These are phyloP conservation scores for Puffinus mauretanicus DNA, from an alignment of 2,113 vertebrate genomes.

Conservation along the genomic window DNA sequence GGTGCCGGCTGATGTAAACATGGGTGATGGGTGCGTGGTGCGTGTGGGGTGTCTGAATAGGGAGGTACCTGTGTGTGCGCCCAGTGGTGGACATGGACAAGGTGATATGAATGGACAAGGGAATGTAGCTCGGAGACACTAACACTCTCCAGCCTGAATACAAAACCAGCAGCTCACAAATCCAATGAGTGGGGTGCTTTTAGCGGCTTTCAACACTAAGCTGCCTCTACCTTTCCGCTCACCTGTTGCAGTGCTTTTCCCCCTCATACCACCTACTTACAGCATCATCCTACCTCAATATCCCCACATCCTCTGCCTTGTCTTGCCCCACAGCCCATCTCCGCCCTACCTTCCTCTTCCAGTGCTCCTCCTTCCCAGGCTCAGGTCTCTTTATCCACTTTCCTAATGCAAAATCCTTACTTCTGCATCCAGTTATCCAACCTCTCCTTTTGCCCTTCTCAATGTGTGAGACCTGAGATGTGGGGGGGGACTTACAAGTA, in stretches of 20 bases:
- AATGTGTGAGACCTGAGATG: neutral
- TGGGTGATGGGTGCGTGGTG: too few species aligned
- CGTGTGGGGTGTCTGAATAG: accelerated
- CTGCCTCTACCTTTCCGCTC: neutral
- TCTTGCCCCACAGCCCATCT: neutral
- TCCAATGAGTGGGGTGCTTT: neutral
- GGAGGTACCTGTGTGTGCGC: accelerated
- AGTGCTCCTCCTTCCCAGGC: neutral
- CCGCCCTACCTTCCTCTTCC: neutral
- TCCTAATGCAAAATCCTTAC: neutral
- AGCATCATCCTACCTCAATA: neutral
- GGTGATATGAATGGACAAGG: neutral
- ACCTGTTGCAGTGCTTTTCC: neutral
- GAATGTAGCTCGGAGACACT: neutral
- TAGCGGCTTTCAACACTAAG: neutral
- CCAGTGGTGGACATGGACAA: neutral
- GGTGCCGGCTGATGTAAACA: neutral
- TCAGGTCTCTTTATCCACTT: neutral
- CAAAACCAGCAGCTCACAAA: neutral
- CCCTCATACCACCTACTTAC: too few species aligned
- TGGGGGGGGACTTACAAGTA: neutral
- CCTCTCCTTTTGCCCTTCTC: neutral
- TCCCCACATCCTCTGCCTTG: neutral
- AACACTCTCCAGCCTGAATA: neutral
- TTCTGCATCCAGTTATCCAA: neutral